Base-by-base conservation (phyloP, 2,113 vertebrate species). In the Sinocyclocheilus grahami region DNA sequence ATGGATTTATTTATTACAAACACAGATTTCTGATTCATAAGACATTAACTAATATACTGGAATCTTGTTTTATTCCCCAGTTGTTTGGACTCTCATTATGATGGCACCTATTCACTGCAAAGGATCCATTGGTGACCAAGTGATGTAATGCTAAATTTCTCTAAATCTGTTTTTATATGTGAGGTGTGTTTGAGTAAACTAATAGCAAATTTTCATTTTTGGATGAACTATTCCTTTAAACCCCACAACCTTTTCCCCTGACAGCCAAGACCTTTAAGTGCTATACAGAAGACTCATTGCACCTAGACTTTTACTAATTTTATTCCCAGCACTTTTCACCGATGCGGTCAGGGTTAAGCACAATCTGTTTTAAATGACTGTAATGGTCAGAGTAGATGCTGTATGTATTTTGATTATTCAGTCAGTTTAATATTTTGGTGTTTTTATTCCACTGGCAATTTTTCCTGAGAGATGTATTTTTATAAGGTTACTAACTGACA, bases 171-270 rank as follows among this genome's bases (percentile, higher is more conserved):
- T 62, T 9, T 62, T 62, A 62, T 22, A 62, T n/a, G 58, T 22
- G 8, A 62, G 22, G 1, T 62, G 20, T 10, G 58, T n/a, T 3
- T n/a, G 3, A 62, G 58, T 9, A 62, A 62, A 62, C 22, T 22
- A 18, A 20, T 20, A 58, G 18, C 55, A 2, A 20, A 60, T 60
- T 60, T 60, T 62, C 8, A 62, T 10, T 62, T 60, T 62, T 62
- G 8, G 8, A 22, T 62, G 7, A n/a, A n/a, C 58, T 22, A n/a
- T 62, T 62, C 58, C 8, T n/a, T 62, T 72, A 80, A 62, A 80
- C 55, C 12, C 60, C 58, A 65, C 78, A 65, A 81, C 60, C 37
- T 81, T 39, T 81, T 48, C 78, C 24, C 27, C 78, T 27, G 37
- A 65, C 12, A 63, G 78, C 60, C 3, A 12, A 65, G 58, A 53